Conservation (phyloP, 2,888 invertebrate genomes). For the Diogma glabrata region DNA sequence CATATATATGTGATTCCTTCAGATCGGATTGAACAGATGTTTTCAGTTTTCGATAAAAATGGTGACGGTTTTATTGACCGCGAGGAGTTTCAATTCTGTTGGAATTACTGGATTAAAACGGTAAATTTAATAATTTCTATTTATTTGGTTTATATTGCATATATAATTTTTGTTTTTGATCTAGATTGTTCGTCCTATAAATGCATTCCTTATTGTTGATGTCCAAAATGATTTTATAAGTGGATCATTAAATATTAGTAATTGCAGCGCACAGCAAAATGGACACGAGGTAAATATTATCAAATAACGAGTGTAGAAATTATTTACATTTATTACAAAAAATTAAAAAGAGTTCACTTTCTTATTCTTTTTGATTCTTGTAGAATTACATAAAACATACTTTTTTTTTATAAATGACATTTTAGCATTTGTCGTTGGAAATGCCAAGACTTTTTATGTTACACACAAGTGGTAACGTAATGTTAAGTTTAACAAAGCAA, state of each 20-base stretch:
- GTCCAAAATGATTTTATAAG: constrained; percentile 98
- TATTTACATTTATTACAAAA: no score
- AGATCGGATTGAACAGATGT: constrained; percentile 59
- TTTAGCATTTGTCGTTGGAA: no score
- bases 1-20: constrained; percentile 68
- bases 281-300: constrained; percentile 80
- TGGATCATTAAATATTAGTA: constrained; percentile 84
- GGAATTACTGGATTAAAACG: constrained; percentile 86
- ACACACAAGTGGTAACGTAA: no score
- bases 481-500: no score
- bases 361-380: neutral
- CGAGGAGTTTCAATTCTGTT: constrained; percentile 75
- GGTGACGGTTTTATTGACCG: constrained; percentile 64
- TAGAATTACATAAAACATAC: neutral
- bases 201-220: constrained; percentile 86
- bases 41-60: constrained; percentile 70
- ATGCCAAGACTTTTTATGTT: no score
- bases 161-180: neutral
- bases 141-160: no score
- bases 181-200: constrained; percentile 76
- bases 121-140: constrained; percentile 38
- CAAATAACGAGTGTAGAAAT: constrained; percentile 31
- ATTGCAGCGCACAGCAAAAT: constrained; percentile 85
- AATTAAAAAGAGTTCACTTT: no score
- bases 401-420: neutral